phyloP scores from a whole-genome alignment of 1,140 invertebrate genomes.

The Galendromus occidentalis region DNA sequence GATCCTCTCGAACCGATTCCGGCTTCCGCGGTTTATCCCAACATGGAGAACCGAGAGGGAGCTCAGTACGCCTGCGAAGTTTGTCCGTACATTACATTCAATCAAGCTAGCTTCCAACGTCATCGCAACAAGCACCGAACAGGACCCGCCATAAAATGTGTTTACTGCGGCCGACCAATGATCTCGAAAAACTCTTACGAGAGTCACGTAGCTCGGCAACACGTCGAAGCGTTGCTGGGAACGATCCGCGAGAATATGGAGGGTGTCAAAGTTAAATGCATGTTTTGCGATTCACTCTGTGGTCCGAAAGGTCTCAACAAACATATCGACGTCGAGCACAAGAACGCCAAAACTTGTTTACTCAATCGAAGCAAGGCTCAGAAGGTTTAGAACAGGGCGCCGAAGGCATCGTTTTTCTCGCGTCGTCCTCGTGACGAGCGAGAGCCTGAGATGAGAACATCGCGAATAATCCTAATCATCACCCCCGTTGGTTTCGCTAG shows the following conservation, averaged over 20 bases:
- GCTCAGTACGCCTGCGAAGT: background rate
- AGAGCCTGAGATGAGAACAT: too few species aligned
- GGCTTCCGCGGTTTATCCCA: background rate
- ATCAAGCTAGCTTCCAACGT: background rate
- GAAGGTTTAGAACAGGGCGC: background rate
- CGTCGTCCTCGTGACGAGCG: too few species aligned
- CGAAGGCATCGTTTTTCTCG: too few species aligned
- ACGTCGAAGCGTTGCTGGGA: slow-evolving; percentile 2
- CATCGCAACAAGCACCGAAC: slow-evolving; percentile 6
- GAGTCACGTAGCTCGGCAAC: slow-evolving; percentile 2
- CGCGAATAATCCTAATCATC: too few species aligned
- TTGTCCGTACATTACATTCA: slow-evolving; percentile 2
- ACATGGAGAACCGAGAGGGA: background rate
- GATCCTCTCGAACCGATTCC: background rate
- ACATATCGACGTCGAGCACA: background rate
- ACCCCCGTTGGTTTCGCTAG: too few species aligned
- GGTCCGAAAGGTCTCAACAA: background rate
- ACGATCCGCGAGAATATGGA: slow-evolving; percentile 5
- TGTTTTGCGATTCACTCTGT: background rate
- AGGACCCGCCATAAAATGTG: background rate
- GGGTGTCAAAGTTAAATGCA: background rate
- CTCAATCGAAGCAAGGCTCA: slow-evolving; percentile 4
- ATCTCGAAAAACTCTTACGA: slow-evolving; percentile 4
- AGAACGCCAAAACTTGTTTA: slow-evolving; percentile 3
- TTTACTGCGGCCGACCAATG: slow-evolving; percentile 9